phyloP scores from a whole-genome alignment of 2,797 vertebrate genomes.

The Phaenicophaeus curvirostris region DNA sequence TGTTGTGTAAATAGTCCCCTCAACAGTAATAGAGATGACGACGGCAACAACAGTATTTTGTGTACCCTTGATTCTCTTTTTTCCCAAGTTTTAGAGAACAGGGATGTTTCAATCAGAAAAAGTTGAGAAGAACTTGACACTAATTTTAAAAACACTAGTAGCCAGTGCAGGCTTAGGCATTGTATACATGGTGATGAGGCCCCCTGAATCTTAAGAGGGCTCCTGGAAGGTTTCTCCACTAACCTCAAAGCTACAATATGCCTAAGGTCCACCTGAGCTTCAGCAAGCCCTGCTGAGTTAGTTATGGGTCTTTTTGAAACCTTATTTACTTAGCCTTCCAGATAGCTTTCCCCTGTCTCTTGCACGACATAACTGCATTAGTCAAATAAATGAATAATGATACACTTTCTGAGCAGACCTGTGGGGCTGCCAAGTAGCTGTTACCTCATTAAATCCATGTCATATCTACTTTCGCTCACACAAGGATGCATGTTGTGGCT shows the following conservation, averaged over 20 bases:
- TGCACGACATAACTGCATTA: neutral
- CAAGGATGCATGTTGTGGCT: neutral
- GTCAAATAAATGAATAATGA: neutral
- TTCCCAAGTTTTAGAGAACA: neutral
- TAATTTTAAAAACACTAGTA: neutral
- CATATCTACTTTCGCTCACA: neutral
- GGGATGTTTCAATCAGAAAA: neutral
- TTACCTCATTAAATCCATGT: conserved; percentile 8
- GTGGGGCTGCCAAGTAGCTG: neutral
- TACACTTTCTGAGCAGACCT: neutral
- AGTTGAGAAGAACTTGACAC: neutral
- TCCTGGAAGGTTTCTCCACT: neutral
- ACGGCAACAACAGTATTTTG: neutral
- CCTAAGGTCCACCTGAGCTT: neutral
- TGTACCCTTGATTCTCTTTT: neutral
- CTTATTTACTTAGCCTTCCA: neutral
- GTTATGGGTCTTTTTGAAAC: neutral
- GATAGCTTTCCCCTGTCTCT: neutral
- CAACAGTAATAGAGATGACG: neutral
- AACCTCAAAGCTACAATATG: neutral
- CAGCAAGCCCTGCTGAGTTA: neutral
- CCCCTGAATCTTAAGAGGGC: neutral
- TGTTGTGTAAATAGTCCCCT: neutral
- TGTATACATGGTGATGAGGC: neutral
- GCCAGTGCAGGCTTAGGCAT: neutral